These are phyloP conservation scores for Amphiprion clarkii DNA, from an alignment of 2,797 vertebrate species.

Conservation along the genomic window DNA sequence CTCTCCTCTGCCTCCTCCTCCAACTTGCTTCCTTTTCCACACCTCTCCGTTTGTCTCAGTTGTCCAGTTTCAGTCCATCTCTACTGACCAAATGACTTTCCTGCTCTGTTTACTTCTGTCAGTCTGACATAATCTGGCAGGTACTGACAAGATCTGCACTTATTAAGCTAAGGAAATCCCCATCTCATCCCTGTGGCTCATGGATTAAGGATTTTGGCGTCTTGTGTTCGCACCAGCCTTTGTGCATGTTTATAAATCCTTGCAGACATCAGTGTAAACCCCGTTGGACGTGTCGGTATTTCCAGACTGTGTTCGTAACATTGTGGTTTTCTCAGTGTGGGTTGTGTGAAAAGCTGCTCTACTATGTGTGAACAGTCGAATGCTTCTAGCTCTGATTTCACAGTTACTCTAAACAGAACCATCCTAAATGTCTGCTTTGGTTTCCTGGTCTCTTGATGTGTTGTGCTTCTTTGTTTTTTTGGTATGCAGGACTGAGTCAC, in stretches of 20 bases:
- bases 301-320: conserved; percentile 25
- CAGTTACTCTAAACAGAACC: conserved; percentile 26
- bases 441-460: conserved; percentile 3
- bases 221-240: conserved; percentile 26
- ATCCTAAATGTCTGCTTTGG: conserved; percentile 6
- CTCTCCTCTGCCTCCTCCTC: conserved; percentile 25
- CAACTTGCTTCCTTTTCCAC: conserved; percentile 31
- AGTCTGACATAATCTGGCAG: conserved; percentile 20
- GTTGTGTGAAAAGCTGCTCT: conserved; percentile 26
- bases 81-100: conserved; percentile 15
- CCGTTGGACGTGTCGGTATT: conserved; percentile 31
- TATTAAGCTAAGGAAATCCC: conserved; percentile 69
- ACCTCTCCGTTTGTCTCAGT: conserved; percentile 11
- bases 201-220: conserved; percentile 54
- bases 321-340: conserved; percentile 16
- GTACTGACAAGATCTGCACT: conserved; percentile 44
- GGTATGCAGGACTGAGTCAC: conserved; percentile 23
- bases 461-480: conserved; percentile 22
- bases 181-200: conserved; percentile 41
- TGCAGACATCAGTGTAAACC: conserved; percentile 40
- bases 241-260: conserved; percentile 53
- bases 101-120: conserved; percentile 50
- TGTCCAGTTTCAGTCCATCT: conserved; percentile 37
- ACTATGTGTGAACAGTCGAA: conserved; percentile 17
- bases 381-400: conserved; percentile 37